Percentiles rank a stretch among this genome's conserved stretches.
These are phyloP conservation scores for Drosophila jambulina DNA, from an alignment of 1,140 invertebrate species.

Conservation along the genomic window DNA sequence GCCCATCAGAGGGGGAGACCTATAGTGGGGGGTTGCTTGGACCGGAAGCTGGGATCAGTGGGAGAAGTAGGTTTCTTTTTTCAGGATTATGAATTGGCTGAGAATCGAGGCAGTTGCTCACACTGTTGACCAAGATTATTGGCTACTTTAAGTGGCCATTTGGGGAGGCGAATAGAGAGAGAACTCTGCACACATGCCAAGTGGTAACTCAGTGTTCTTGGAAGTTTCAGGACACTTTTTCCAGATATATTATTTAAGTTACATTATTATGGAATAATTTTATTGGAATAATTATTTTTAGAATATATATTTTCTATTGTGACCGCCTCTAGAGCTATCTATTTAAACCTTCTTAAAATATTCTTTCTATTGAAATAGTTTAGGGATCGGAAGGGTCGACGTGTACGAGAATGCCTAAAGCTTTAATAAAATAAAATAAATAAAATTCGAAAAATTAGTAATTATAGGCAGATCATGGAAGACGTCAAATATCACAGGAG, in stretches of 20 bases:
- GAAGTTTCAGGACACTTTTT: neutral
- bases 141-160: slow-evolving; percentile 43
- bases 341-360: neutral
- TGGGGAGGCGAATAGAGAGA: neutral
- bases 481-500: neutral
- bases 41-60: slow-evolving; percentile 28
- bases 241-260: neutral
- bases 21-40: neutral
- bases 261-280: neutral
- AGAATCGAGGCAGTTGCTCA: slow-evolving; percentile 58
- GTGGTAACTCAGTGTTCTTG: neutral
- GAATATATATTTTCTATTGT: neutral
- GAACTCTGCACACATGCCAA: neutral
- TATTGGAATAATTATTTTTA: neutral
- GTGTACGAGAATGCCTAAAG: neutral
- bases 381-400: no score
- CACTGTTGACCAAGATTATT: slow-evolving; percentile 51
- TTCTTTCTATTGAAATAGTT: neutral
- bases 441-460: neutral
- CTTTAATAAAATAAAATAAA: no score
- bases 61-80: slow-evolving; percentile 38
- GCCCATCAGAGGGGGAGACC: slow-evolving; percentile 2
- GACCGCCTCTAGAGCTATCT: no score
- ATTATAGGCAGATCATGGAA: neutral
- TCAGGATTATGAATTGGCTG: slow-evolving; percentile 66